phyloP scores from a whole-genome alignment of 2,113 vertebrate genomes.

The Aptenodytes forsteri region DNA sequence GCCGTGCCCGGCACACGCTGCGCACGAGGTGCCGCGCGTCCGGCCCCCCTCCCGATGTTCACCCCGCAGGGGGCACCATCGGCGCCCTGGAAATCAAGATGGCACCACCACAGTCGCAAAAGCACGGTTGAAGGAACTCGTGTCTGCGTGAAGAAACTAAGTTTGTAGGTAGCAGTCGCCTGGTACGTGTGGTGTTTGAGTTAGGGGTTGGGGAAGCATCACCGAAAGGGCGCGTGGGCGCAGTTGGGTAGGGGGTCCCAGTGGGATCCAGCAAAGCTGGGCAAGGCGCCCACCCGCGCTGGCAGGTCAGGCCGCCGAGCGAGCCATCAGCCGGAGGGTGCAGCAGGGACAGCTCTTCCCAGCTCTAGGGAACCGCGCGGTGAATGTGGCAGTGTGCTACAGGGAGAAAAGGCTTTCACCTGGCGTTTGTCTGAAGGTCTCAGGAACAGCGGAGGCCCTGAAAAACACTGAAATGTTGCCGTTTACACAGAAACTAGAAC shows the following conservation, averaged over 20 bases:
- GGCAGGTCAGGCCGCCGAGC: background rate
- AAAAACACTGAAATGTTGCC: background rate
- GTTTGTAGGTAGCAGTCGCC: rapidly evolving
- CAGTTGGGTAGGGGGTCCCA: rapidly evolving
- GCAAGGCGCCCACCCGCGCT: background rate
- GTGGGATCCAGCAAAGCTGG: background rate
- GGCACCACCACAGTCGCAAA: background rate
- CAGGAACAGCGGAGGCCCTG: background rate
- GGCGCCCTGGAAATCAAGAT: background rate
- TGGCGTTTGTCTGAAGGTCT: background rate
- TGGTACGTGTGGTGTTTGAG: rapidly evolving
- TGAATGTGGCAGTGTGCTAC: rapidly evolving
- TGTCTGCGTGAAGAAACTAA: rapidly evolving
- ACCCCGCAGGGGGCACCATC: rapidly evolving
- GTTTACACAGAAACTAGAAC: background rate
- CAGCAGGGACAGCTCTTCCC: background rate
- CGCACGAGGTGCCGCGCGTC: background rate
- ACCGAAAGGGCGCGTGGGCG: rapidly evolving
- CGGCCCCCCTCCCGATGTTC: no score
- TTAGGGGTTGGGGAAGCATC: background rate
- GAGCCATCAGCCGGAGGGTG: rapidly evolving
- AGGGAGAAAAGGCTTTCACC: background rate
- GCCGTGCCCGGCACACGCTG: background rate
- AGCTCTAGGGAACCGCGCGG: rapidly evolving
- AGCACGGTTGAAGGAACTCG: rapidly evolving